Evolutionary conservation across 2,888 invertebrate species (phyloP).

Genomic region (Ectobius pallidus): DNA sequence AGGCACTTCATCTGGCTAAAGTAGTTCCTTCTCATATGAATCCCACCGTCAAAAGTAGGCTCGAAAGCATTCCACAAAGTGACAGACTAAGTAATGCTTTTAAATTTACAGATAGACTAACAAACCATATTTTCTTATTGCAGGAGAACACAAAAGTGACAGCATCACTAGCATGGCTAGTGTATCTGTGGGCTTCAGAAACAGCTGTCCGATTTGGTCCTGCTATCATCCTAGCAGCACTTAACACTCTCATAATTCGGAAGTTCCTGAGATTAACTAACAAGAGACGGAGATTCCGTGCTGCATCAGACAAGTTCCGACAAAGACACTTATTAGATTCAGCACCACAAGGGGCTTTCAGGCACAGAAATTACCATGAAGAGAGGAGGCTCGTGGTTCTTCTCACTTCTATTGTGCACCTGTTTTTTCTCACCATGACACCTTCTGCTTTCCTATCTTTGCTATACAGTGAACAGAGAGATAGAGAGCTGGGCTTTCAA

Average conservation of each 20-base stretch:
- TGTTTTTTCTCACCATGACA: conserved; percentile 58
- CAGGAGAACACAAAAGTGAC: conserved; percentile 49
- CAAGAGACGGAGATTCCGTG: conserved; percentile 51
- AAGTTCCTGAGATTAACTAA: conserved; percentile 55
- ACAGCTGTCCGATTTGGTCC: conserved; percentile 56
- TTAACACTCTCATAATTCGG: conserved; percentile 56
- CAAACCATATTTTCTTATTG: conserved; percentile 38
- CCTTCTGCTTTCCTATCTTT: conserved; percentile 57
- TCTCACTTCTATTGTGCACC: conserved; percentile 56
- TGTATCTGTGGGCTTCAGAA: conserved; percentile 54
- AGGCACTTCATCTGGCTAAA: too few relatives aligned
- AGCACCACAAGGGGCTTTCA: conserved; percentile 29
- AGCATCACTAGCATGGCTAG: conserved; percentile 49
- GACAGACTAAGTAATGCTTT: too few relatives aligned
- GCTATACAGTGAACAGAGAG: conserved; percentile 52
- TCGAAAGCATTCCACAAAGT: too few relatives aligned
- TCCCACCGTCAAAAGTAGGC: too few relatives aligned
- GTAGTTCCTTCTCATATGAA: too few relatives aligned
- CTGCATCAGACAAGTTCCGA: conserved; percentile 43
- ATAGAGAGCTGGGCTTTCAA: conserved; percentile 41
- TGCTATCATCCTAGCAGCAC: conserved; percentile 55
- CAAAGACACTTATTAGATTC: conserved; percentile 39
- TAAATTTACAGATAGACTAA: too few relatives aligned
- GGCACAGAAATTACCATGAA: conserved; percentile 50
- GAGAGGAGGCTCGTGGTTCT: conserved; percentile 56